Evolutionary conservation across 1,140 invertebrate genomes (phyloP).

Genomic region (Himalopsyche phryganea): DNA sequence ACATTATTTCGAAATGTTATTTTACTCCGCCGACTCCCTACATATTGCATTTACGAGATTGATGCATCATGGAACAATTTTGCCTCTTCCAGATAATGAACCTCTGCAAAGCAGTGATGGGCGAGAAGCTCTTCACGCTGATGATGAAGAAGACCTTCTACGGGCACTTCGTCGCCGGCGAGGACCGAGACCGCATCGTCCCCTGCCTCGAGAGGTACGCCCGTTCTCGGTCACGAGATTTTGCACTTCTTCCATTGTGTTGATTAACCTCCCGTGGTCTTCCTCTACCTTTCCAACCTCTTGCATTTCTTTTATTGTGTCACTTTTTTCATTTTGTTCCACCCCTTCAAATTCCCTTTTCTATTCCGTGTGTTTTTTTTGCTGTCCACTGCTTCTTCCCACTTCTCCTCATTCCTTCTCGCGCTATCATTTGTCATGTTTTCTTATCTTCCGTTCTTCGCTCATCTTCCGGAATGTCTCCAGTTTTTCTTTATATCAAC

Average conservation of each 20-base stretch:
- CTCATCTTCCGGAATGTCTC: too few relatives aligned
- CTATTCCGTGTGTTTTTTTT: not conserved
- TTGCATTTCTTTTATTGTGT: too few relatives aligned
- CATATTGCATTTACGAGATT: too few relatives aligned
- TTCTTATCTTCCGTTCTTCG: not conserved
- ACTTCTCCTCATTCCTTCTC: not conserved
- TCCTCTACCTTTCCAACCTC: not conserved
- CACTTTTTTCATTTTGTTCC: not conserved
- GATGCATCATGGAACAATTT: conserved; percentile 22
- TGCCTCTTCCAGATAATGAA: conserved; percentile 79
- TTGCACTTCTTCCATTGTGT: not conserved
- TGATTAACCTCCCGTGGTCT: not conserved
- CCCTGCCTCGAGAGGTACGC: conserved; percentile 69
- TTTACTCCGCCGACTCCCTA: too few relatives aligned
- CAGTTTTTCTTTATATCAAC: too few relatives aligned
- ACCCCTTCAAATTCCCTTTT: not conserved
- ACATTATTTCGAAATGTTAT: too few relatives aligned
- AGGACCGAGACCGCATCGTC: conserved; percentile 83
- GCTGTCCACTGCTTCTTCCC: not conserved
- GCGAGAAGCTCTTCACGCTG: conserved; percentile 78
- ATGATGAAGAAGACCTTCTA: conserved; percentile 96
- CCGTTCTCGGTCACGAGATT: not conserved
- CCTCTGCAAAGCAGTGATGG: conserved; percentile 72
- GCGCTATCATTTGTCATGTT: not conserved
- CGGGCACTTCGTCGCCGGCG: conserved; percentile 97